A percentile compares a stretch with the other conserved stretches of the same genome.
These are phyloP conservation scores for Anastrepha ludens DNA, from an alignment of 1,140 invertebrate genomes.

Conservation along the genomic window DNA sequence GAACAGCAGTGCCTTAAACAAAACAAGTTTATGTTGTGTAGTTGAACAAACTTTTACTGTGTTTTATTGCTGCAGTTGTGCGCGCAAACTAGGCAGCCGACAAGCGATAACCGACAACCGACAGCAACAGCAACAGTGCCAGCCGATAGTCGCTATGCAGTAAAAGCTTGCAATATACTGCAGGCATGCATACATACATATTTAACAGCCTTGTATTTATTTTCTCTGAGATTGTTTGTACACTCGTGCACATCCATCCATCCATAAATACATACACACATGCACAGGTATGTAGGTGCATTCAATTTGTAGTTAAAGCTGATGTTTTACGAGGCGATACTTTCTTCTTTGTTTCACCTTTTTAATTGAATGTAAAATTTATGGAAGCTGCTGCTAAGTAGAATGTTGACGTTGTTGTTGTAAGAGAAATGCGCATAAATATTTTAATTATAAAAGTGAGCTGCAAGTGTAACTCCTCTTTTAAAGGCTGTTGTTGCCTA, in stretches of 20 bases:
- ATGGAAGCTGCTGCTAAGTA: neutral
- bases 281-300: neutral
- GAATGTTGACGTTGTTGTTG: neutral
- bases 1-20: constrained; percentile 24
- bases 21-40: constrained; percentile 39
- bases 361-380: constrained; percentile 35
- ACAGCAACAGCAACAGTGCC: neutral
- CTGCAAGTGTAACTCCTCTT: no score
- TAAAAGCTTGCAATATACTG: neutral
- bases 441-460: neutral
- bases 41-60: constrained; percentile 38
- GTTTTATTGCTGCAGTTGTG: constrained; percentile 44
- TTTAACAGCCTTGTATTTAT: constrained; percentile 30
- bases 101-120: neutral
- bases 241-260: neutral
- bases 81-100: constrained; percentile 18
- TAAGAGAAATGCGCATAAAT: neutral
- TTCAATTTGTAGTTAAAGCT: constrained; percentile 44
- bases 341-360: constrained; percentile 47
- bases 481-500: no score
- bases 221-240: neutral
- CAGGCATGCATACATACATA: neutral
- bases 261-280: neutral
- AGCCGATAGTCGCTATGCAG: neutral
- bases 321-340: constrained; percentile 15